These are phyloP conservation scores for Furnarius figulus DNA, from an alignment of 2,113 vertebrate genomes.

Conservation along the genomic window DNA sequence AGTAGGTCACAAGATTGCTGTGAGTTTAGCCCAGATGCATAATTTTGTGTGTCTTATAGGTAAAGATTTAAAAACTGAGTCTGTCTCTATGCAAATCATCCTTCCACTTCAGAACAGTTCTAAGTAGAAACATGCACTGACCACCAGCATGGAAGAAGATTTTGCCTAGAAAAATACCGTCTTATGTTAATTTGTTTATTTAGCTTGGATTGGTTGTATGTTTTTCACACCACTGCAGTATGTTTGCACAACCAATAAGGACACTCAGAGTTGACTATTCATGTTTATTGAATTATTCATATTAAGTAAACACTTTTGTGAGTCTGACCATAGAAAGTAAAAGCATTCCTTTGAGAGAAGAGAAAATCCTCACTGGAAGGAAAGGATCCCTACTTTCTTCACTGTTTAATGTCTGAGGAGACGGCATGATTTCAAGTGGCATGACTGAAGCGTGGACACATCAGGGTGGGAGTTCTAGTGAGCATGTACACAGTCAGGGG, in stretches of 20 bases:
- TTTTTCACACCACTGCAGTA: not conserved
- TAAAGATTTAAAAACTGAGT: not conserved
- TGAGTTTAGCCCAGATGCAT: not conserved
- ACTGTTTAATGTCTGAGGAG: not conserved
- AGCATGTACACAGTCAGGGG: not conserved
- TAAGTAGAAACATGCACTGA: not conserved
- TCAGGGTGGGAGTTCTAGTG: not conserved
- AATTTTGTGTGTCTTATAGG: not conserved
- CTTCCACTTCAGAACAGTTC: not conserved
- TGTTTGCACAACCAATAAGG: constrained; percentile 7
- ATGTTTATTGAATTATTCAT: constrained; percentile 51
- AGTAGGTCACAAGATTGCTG: not conserved
- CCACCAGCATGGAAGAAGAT: not conserved
- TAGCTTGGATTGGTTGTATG: not conserved
- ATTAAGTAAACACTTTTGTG: not conserved
- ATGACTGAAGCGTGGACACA: not conserved
- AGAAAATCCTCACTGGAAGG: not conserved
- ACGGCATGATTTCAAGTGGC: not conserved
- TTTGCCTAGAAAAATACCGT: not conserved
- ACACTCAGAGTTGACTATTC: not conserved
- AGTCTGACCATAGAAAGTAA: not conserved
- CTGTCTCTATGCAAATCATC: not conserved
- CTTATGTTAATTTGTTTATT: not conserved
- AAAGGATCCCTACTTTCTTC: not conserved
- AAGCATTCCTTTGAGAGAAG: not conserved